Evolutionary conservation across 2,113 vertebrate genomes (phyloP).

Genomic region (Equus quagga): DNA sequence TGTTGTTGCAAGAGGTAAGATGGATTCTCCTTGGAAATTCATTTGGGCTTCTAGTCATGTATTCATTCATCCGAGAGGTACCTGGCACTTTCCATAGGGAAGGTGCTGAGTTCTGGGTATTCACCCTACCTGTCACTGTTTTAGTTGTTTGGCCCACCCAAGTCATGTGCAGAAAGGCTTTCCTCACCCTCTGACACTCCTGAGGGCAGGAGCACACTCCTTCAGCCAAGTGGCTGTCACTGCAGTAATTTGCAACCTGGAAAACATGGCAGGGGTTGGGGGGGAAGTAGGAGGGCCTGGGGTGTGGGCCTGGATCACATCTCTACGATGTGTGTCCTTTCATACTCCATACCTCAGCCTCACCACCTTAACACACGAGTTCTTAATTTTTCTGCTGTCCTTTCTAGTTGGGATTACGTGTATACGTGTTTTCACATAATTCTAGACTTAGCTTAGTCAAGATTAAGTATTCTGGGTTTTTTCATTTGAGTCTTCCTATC

Average conservation of each 20-base stretch:
- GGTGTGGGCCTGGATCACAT: too few relatives aligned
- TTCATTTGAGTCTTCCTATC: not conserved
- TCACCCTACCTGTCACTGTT: not conserved
- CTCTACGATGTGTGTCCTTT: not conserved
- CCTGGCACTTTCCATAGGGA: not conserved
- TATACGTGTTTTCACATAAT: not conserved
- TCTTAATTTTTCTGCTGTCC: not conserved
- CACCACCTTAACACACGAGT: fast-evolving
- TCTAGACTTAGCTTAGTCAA: not conserved
- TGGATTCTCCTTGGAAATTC: not conserved
- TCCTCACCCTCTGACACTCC: not conserved
- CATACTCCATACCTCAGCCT: not conserved
- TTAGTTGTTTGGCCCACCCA: not conserved
- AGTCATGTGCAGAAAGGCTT: not conserved
- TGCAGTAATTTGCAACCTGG: not conserved
- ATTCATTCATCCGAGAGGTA: not conserved
- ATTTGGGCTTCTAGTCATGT: not conserved
- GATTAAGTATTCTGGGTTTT: not conserved
- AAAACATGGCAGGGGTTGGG: not conserved
- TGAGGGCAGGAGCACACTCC: not conserved
- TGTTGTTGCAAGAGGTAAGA: constrained; percentile 96
- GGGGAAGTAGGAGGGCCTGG: not conserved
- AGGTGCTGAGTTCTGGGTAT: not conserved
- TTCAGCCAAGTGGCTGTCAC: not conserved
- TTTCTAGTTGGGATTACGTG: not conserved